Conservation (phyloP, 2,113 vertebrate species). For the Gadus chalcogrammus region DNA sequence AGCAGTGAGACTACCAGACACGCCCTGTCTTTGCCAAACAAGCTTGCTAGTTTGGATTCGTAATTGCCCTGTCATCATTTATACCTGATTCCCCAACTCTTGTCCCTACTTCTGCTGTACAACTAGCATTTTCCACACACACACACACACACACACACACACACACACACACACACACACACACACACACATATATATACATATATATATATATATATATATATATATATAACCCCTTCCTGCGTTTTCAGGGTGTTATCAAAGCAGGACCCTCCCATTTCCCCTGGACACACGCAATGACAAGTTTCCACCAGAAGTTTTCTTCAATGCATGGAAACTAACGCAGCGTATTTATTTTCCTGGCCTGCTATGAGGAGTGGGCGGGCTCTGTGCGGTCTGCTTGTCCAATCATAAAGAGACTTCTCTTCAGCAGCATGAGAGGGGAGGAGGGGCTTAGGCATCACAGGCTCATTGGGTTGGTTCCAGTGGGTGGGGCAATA, state of each 20-base stretch:
- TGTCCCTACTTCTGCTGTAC: too few species aligned
- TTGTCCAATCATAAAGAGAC: slow-evolving; percentile 55
- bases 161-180: too few species aligned
- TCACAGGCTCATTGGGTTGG: slow-evolving; percentile 37
- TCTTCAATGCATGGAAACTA: slow-evolving; percentile 21
- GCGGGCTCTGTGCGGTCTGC: slow-evolving; percentile 13
- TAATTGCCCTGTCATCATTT: not conserved
- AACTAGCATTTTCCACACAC: too few species aligned
- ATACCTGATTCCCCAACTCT: not conserved
- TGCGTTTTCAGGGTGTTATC: not conserved
- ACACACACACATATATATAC: too few species aligned
- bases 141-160: not conserved
- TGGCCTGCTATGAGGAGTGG: slow-evolving; percentile 39
- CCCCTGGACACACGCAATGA: slow-evolving; percentile 2
- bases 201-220: not conserved
- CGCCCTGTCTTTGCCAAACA: slow-evolving; percentile 56
- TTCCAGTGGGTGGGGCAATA: slow-evolving; percentile 55
- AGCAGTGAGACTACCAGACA: slow-evolving; percentile 67
- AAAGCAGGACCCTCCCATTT: slow-evolving; percentile 2
- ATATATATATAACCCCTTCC: not conserved
- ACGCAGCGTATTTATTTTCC: slow-evolving; percentile 44
- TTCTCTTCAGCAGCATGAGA: slow-evolving; percentile 34
- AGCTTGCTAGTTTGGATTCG: slow-evolving; percentile 21
- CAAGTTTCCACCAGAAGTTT: too few species aligned
- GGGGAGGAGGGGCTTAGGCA: slow-evolving; percentile 42